These are phyloP conservation scores for Oithona nana DNA, from an alignment of 2,888 invertebrate genomes.

Conservation along the genomic window DNA sequence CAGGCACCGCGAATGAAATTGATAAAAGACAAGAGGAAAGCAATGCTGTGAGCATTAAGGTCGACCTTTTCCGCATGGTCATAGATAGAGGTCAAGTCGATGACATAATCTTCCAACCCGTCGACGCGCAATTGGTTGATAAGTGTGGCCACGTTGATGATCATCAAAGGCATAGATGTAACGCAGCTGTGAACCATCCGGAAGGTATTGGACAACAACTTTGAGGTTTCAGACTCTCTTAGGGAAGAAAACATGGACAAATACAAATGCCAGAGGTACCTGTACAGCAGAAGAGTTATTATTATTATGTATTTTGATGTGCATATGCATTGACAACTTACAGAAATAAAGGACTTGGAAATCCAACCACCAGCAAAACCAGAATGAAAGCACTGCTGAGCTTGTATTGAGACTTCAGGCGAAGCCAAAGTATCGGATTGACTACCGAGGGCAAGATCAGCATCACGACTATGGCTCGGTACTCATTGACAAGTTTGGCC, in stretches of 20 bases:
- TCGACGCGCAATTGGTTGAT: neutral
- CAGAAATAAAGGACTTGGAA: slow-evolving; percentile 4
- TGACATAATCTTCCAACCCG: neutral
- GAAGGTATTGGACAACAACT: slow-evolving; percentile 1
- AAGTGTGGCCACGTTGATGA: slow-evolving; percentile 4
- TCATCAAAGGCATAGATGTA: slow-evolving; percentile 3
- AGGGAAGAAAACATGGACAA: neutral
- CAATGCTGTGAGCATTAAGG: slow-evolving; percentile 4
- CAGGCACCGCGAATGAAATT: slow-evolving; percentile 6
- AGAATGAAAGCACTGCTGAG: neutral
- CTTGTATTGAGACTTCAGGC: neutral
- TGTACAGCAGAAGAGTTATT: too few species aligned
- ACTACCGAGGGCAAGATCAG: neutral
- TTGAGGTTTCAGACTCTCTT: neutral
- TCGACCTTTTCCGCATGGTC: neutral
- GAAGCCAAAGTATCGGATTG: slow-evolving; percentile 7
- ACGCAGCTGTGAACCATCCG: neutral
- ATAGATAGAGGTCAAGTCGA: neutral
- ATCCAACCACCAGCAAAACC: neutral
- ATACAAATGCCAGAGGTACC: slow-evolving; percentile 7
- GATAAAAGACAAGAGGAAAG: slow-evolving; percentile 1
- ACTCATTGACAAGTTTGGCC: neutral
- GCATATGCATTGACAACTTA: too few species aligned
- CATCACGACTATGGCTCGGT: neutral
- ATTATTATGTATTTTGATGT: too few species aligned